phyloP scores from a whole-genome alignment of 2,797 vertebrate species.

The Darevskia nairensis region DNA sequence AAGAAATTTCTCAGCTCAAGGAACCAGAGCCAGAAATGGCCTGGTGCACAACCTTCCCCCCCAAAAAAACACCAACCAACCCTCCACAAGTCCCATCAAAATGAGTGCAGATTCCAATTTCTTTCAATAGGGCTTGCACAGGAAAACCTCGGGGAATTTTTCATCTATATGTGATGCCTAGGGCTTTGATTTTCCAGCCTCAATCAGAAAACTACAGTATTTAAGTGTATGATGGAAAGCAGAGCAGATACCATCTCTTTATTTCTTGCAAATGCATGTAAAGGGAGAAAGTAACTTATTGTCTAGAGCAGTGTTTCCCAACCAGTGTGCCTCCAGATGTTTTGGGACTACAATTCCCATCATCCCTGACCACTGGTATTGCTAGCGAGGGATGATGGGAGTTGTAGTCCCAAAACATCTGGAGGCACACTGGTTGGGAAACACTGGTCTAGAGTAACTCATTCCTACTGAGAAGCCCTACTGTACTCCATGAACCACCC shows the following conservation, averaged over 20 bases:
- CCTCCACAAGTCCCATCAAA: not conserved
- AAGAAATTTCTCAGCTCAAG: slow-evolving; percentile 5
- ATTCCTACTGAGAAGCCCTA: not conserved
- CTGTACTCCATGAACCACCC: not conserved
- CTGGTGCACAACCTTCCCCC: not conserved
- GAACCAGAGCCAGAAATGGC: not conserved
- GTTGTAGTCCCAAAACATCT: no score
- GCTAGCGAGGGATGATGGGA: no score
- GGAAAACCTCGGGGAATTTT: not conserved
- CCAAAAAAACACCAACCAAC: no score
- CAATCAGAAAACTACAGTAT: not conserved
- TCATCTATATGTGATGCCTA: not conserved
- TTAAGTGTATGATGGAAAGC: not conserved
- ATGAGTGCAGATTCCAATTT: not conserved
- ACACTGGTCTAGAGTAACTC: no score
- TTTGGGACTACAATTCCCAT: no score
- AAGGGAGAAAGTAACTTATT: not conserved
- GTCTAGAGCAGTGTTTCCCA: no score
- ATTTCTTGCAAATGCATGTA: not conserved
- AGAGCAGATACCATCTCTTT: not conserved
- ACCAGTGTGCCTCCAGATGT: no score
- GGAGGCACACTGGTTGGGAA: no score
- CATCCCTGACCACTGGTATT: no score
- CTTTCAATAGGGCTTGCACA: not conserved
- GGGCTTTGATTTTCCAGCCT: not conserved